Conservation (phyloP, 2,797 vertebrate species). For the Lithobates sylvaticus region DNA sequence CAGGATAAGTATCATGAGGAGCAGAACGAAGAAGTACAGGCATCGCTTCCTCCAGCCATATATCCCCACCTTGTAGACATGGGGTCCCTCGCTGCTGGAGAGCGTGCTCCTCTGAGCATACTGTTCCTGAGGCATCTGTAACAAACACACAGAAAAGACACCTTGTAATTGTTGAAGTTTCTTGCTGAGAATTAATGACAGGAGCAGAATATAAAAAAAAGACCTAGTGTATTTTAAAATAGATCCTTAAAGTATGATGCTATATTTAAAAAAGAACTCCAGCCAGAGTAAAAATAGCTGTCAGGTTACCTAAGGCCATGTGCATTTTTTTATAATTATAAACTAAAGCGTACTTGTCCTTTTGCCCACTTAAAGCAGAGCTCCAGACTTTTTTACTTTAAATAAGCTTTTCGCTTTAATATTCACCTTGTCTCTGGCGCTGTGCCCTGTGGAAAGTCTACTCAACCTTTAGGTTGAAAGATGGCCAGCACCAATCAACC, state of each 20-base stretch:
- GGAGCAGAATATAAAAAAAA: conserved; percentile 43
- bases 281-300: too few relatives aligned
- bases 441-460: too few relatives aligned
- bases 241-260: conserved; percentile 3
- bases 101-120: conserved; percentile 90
- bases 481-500: too few relatives aligned
- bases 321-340: too few relatives aligned
- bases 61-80: conserved; percentile 98
- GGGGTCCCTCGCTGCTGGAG: conserved; percentile 91
- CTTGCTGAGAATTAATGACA: conserved; percentile 9
- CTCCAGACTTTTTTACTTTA: too few relatives aligned
- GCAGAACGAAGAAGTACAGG: conserved; percentile 98
- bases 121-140: conserved; percentile 99
- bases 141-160: conserved; percentile 61
- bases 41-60: conserved; percentile 99
- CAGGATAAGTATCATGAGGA: conserved; percentile 98
- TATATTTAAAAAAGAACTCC: too few relatives aligned
- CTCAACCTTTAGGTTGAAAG: too few relatives aligned
- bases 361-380: too few relatives aligned
- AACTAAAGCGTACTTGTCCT: too few relatives aligned
- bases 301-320: too few relatives aligned
- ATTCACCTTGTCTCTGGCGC: too few relatives aligned
- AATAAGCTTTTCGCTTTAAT: too few relatives aligned
- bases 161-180: conserved; percentile 48
- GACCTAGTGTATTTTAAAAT: conserved; percentile 14